phyloP scores from a whole-genome alignment of 2,888 invertebrate species.

The Harmothoe impar region DNA sequence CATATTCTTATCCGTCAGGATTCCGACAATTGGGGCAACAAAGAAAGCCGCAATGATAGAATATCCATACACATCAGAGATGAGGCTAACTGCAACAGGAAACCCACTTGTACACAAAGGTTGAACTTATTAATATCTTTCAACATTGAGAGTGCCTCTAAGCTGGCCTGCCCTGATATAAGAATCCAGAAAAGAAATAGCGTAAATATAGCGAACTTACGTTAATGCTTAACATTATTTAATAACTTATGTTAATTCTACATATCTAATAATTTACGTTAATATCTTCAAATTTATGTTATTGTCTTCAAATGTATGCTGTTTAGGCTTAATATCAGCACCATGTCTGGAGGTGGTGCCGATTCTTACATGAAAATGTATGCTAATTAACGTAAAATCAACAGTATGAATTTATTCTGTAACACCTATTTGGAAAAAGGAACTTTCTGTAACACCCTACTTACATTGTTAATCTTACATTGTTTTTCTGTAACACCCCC shows the following conservation, averaged over 20 bases:
- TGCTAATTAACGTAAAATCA: no score
- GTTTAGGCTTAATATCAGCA: neutral
- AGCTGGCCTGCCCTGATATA: neutral
- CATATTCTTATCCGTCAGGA: neutral
- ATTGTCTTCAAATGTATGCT: neutral
- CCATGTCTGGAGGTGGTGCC: no score
- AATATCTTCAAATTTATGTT: neutral
- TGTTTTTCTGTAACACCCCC: no score
- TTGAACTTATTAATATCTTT: neutral
- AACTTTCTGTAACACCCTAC: no score
- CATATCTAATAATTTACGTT: no score
- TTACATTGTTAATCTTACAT: no score
- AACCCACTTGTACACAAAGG: neutral
- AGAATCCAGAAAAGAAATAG: neutral
- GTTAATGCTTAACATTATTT: no score
- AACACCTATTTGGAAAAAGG: no score
- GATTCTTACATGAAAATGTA: no score
- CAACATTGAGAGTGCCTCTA: neutral
- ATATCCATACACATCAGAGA: slow-evolving; percentile 1
- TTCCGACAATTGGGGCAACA: neutral
- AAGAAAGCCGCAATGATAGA: neutral
- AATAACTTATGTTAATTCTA: no score
- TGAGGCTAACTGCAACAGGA: neutral
- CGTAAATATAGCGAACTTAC: no score
- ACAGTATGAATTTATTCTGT: no score